These are phyloP conservation scores for Lepidocolaptes lacrymiger DNA, from an alignment of 2,797 vertebrate genomes.

Conservation along the genomic window DNA sequence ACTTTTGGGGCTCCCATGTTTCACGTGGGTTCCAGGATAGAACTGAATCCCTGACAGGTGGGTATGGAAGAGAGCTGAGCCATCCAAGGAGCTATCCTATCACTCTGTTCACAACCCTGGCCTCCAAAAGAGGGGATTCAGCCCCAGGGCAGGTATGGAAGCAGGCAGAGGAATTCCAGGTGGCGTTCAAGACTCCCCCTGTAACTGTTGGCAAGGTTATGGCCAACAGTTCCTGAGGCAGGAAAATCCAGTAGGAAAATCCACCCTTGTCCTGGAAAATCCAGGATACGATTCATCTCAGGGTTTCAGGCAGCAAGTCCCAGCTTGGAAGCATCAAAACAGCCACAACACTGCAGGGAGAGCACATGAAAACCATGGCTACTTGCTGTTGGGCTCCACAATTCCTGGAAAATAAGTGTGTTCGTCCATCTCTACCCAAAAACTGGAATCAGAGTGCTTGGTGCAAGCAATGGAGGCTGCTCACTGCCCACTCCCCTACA, in stretches of 20 bases:
- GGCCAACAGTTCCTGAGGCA: not conserved
- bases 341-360: fast-evolving
- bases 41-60: not conserved
- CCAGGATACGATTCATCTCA: not conserved
- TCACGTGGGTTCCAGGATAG: not conserved
- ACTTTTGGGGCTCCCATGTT: not conserved
- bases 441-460: not conserved
- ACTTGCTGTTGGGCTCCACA: not conserved
- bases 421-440: not conserved
- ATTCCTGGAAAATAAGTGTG: not conserved
- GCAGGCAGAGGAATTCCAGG: constrained; percentile 65
- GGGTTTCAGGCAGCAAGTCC: not conserved
- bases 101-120: not conserved
- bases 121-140: not conserved
- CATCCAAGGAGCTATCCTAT: not conserved
- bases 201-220: not conserved
- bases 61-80: not conserved
- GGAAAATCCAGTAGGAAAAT: not conserved
- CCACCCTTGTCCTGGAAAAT: not conserved
- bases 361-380: fast-evolving
- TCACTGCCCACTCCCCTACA: not conserved
- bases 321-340: not conserved
- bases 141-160: constrained; percentile 34
- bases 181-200: constrained; percentile 12
- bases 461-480: fast-evolving